These are phyloP conservation scores for Phoxinus dragarum DNA, from an alignment of 2,797 vertebrate genomes.

Conservation along the genomic window DNA sequence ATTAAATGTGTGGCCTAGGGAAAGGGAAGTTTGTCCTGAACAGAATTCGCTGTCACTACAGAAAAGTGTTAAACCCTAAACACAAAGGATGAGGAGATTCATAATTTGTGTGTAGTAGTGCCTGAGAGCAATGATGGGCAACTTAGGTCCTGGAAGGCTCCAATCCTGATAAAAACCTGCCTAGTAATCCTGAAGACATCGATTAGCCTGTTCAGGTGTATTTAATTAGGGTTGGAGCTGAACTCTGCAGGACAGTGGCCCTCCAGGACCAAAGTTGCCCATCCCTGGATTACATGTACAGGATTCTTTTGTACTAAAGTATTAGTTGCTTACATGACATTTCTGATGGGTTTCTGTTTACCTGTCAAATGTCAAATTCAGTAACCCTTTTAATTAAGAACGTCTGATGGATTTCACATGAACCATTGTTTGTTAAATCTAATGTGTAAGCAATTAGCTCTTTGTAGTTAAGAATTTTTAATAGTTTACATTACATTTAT, in stretches of 20 bases:
- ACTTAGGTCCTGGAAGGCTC: too few relatives aligned
- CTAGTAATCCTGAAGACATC: neutral
- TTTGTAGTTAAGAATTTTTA: too few relatives aligned
- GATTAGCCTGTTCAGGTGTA: neutral
- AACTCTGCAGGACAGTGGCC: neutral
- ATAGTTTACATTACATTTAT: too few relatives aligned
- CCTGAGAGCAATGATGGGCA: neutral
- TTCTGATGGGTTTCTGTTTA: neutral
- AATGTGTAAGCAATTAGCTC: too few relatives aligned
- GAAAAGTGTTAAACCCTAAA: neutral
- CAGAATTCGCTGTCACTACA: neutral
- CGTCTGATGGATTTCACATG: too few relatives aligned
- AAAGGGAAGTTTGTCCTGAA: slow-evolving; percentile 15
- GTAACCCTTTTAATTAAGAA: neutral
- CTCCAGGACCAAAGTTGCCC: too few relatives aligned
- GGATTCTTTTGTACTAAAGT: neutral
- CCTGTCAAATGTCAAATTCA: neutral
- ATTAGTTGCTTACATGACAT: neutral
- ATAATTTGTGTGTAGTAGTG: neutral
- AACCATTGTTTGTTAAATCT: too few relatives aligned
- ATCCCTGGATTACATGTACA: neutral
- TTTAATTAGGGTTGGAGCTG: neutral
- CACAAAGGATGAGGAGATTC: neutral
- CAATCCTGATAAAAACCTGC: neutral
- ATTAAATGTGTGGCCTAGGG: neutral